These are phyloP conservation scores for Acanthosepion pharaonis DNA, from an alignment of 2,888 invertebrate genomes.

Conservation along the genomic window DNA sequence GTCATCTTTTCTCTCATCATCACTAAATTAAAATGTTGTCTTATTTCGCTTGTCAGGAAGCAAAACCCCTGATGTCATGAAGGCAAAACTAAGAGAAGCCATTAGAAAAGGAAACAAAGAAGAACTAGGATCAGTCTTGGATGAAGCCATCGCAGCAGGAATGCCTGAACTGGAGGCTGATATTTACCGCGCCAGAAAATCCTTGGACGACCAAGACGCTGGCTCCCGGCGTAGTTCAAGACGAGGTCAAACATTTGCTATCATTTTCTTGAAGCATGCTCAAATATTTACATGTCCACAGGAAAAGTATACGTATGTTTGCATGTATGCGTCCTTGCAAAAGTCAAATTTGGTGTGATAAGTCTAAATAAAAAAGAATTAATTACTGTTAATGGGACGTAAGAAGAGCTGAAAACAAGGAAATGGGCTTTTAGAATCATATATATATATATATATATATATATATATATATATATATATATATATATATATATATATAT, in stretches of 20 bases:
- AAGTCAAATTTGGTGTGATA: too few relatives aligned
- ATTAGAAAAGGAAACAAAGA: neutral
- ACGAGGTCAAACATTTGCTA: neutral
- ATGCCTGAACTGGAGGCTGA: neutral
- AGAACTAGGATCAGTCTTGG: neutral
- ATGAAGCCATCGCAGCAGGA: neutral
- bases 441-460: too few relatives aligned
- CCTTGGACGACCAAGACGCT: neutral
- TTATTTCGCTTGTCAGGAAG: neutral
- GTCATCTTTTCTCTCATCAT: neutral
- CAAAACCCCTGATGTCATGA: neutral
- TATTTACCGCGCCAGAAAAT: conserved; percentile 14
- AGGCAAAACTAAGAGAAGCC: neutral
- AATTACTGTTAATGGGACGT: too few relatives aligned
- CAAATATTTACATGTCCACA: neutral
- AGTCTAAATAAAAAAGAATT: too few relatives aligned
- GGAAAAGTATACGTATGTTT: neutral
- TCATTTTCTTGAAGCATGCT: neutral
- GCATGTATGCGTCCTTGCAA: neutral
- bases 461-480: too few relatives aligned
- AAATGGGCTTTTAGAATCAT: too few relatives aligned
- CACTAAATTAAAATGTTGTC: neutral
- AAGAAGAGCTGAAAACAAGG: too few relatives aligned
- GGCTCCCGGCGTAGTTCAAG: neutral
- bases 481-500: too few relatives aligned